Evolutionary conservation across 2,888 invertebrate genomes (phyloP), one percentile per base, ranked within the genome.

Genomic region (Torymus texanus): DNA sequence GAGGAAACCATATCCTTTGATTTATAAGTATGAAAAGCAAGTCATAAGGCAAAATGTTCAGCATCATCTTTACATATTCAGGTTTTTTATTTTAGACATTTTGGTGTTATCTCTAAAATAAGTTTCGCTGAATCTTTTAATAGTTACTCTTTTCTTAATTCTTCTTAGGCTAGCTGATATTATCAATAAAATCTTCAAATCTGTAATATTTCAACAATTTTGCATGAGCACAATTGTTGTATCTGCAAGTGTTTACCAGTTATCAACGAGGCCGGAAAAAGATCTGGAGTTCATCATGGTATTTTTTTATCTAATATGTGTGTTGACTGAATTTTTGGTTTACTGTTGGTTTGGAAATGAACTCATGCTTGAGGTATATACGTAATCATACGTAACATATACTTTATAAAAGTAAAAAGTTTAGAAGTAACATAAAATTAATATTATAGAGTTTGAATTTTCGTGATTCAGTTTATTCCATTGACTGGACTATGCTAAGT

Each of bases 331-430:
- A 62, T 75, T 75, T 59, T 68, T 75, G 11, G 55, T 75, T 41
- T 75, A 75, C 21, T 75, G 13, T 41, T 75, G 75, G 75, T 75
- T 75, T 55, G 68, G 75, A 8, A 75, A 75, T 56, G 75, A 75
- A 50, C 18, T 75, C 1, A 68, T 68, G 56, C 18, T 62, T 14
- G 68, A 75, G 62, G 75, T 75, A 55, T 68, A 8, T n/a, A 13
- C 2, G 2, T n/a, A n/a, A 14, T 29, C 3, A 8, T 41, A 8
- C 10, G 8, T 41, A 8, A 1, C 41, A 8, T 41, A 5, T 5
- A 29, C 5, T 41, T 41, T 41, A 41, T 8, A 41, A 41, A 41
- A 41, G 41, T 41, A 41, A 41, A 41, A 5, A 41, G 41, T 41
- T 41, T 41, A 41, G 5, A 41, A 8, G 8, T 41, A 41, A 41